Conservation (phyloP, 2,888 invertebrate genomes). For the Caenorhabditis sinica region DNA sequence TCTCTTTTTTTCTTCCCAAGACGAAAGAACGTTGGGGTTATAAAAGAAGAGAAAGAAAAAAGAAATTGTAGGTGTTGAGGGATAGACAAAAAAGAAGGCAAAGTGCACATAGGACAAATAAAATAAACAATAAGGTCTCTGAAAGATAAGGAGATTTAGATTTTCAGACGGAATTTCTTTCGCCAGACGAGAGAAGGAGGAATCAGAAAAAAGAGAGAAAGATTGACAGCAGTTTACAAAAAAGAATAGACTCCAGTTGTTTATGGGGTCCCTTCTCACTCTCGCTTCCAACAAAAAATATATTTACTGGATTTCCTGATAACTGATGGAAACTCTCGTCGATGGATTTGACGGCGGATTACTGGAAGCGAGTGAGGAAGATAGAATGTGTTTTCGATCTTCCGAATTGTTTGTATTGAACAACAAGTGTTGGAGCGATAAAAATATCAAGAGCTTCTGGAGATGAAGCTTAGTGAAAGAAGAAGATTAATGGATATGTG, state of each 20-base stretch:
- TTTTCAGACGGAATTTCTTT: background rate
- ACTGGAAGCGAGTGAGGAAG: slow-evolving; percentile 15
- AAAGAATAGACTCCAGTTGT: slow-evolving; percentile 40
- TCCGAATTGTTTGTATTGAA: slow-evolving; percentile 18
- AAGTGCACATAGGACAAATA: slow-evolving; percentile 55
- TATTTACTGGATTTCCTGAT: slow-evolving; percentile 58
- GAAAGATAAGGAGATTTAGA: background rate
- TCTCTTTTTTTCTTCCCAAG: slow-evolving; percentile 28
- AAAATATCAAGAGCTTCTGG: slow-evolving; percentile 26
- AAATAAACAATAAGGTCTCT: slow-evolving; percentile 36
- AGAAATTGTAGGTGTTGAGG: slow-evolving; percentile 1
- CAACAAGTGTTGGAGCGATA: slow-evolving; percentile 28
- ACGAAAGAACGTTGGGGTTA: slow-evolving; percentile 50
- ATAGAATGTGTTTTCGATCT: slow-evolving; percentile 7
- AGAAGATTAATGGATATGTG: slow-evolving; percentile 28
- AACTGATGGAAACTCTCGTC: slow-evolving; percentile 40
- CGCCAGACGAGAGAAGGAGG: background rate
- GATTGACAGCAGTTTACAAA: slow-evolving; percentile 46
- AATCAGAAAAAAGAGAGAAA: slow-evolving; percentile 9
- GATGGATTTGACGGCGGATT: slow-evolving; percentile 45
- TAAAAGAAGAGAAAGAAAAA: slow-evolving; percentile 38
- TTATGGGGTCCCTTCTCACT: slow-evolving; percentile 25
- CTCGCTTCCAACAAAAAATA: slow-evolving; percentile 14
- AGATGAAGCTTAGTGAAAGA: background rate
- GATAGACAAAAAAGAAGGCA: slow-evolving; percentile 19